A percentile compares a stretch with the other conserved stretches of the same genome.
phyloP scores from a whole-genome alignment of 1,140 invertebrate species.

The Drosophila ambigua region DNA sequence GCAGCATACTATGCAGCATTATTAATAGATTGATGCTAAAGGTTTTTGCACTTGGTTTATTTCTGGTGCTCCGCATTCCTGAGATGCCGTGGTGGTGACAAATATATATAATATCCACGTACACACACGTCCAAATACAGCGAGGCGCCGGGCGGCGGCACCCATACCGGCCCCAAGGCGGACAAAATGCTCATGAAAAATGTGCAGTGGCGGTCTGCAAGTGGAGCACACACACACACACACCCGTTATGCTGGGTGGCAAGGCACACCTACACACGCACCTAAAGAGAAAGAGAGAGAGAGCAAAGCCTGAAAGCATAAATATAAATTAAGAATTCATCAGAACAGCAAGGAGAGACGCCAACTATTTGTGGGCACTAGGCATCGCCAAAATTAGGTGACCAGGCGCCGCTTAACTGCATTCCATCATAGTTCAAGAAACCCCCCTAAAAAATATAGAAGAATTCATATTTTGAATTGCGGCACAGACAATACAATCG shows the following conservation, averaged over 20 bases:
- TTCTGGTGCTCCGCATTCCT: slow-evolving; percentile 73
- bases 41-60: slow-evolving; percentile 77
- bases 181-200: slow-evolving; percentile 56
- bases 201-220: slow-evolving; percentile 45
- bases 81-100: slow-evolving; percentile 62
- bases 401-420: not conserved
- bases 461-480: too few species aligned
- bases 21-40: slow-evolving; percentile 65
- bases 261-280: slow-evolving; percentile 13
- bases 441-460: too few species aligned
- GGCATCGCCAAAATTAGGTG: too few species aligned
- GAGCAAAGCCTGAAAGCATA: slow-evolving; percentile 38
- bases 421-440: too few species aligned
- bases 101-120: slow-evolving; percentile 46
- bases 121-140: slow-evolving; percentile 24
- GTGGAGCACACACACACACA: slow-evolving; percentile 58
- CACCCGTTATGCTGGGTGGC: not conserved
- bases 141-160: slow-evolving; percentile 3
- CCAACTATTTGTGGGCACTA: slow-evolving; percentile 38
- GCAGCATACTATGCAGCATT: slow-evolving; percentile 26
- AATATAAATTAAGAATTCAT: slow-evolving; percentile 48
- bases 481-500: too few species aligned
- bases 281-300: slow-evolving; percentile 3
- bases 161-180: slow-evolving; percentile 3
- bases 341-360: slow-evolving; percentile 15